Conservation (phyloP, 1,140 invertebrate genomes). For the Aphis craccivora region DNA sequence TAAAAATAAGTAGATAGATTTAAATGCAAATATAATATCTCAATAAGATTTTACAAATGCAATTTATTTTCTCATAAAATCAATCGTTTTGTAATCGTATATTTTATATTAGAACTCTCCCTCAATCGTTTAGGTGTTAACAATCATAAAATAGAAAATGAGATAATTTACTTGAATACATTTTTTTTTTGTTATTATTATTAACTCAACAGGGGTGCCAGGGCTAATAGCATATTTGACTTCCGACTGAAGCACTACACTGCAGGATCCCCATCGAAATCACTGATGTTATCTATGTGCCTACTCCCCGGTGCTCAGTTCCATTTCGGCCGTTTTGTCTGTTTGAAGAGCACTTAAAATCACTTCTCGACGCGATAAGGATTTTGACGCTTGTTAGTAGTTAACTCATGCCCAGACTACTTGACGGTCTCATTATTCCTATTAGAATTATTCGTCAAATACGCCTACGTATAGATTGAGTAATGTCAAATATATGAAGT, state of each 20-base stretch:
- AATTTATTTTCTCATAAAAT: not conserved
- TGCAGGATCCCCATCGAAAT: slow-evolving; percentile 18
- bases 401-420: not conserved
- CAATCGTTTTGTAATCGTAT: not conserved
- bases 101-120: not conserved
- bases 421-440: slow-evolving; percentile 12
- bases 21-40: too few species aligned
- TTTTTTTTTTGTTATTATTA: not conserved
- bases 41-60: not conserved
- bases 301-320: slow-evolving; percentile 12
- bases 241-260: not conserved
- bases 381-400: slow-evolving; percentile 25
- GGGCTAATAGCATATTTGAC: slow-evolving; percentile 36
- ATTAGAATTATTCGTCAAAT: slow-evolving; percentile 24
- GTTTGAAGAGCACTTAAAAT: slow-evolving; percentile 47
- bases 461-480: not conserved
- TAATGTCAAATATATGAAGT: not conserved
- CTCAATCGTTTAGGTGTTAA: not conserved
- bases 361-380: slow-evolving; percentile 16
- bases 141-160: slow-evolving; percentile 5
- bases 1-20: not conserved
- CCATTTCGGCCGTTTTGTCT: slow-evolving; percentile 14
- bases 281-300: not conserved
- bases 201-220: slow-evolving; percentile 5
- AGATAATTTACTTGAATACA: slow-evolving; percentile 4